These are phyloP conservation scores for Diacarnus erythraeanus DNA, from an alignment of 37 sponge, comb jelly and placozoan species.

Conservation along the genomic window DNA sequence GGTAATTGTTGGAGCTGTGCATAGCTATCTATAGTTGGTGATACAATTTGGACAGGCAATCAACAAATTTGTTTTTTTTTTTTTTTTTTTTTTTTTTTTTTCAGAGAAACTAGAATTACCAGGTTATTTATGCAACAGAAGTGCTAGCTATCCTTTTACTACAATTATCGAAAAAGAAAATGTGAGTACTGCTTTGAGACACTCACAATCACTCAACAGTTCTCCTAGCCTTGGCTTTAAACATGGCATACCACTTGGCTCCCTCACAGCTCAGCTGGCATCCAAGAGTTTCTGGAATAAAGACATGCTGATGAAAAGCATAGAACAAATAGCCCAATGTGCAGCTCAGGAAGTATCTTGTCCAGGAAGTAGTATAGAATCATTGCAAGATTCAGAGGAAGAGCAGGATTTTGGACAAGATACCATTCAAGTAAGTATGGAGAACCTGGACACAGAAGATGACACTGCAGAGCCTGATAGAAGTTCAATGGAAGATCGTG, in stretches of 20 bases:
- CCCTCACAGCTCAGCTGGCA: conserved; percentile 7
- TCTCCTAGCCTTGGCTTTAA: background rate
- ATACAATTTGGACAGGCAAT: too few relatives aligned
- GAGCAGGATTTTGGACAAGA: background rate
- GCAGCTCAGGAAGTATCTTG: background rate
- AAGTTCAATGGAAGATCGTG: background rate
- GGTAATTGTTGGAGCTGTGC: too few relatives aligned
- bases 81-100: too few relatives aligned
- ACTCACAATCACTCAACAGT: background rate
- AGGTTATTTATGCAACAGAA: too few relatives aligned
- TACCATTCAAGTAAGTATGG: background rate
- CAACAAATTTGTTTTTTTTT: too few relatives aligned
- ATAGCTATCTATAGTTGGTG: too few relatives aligned
- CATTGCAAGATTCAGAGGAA: background rate
- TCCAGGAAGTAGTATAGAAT: background rate
- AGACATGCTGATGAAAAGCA: background rate
- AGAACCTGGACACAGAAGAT: background rate
- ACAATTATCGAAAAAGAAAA: too few relatives aligned
- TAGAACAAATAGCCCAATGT: background rate
- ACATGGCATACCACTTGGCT: conserved; percentile 7
- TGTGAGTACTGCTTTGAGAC: too few relatives aligned
- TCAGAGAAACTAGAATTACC: too few relatives aligned
- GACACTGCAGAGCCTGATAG: too few relatives aligned
- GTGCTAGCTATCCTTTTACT: too few relatives aligned
- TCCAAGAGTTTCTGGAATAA: conserved; percentile 1